Evolutionary conservation across 2,888 invertebrate genomes (phyloP).

Genomic region (Ferrisia virgata): DNA sequence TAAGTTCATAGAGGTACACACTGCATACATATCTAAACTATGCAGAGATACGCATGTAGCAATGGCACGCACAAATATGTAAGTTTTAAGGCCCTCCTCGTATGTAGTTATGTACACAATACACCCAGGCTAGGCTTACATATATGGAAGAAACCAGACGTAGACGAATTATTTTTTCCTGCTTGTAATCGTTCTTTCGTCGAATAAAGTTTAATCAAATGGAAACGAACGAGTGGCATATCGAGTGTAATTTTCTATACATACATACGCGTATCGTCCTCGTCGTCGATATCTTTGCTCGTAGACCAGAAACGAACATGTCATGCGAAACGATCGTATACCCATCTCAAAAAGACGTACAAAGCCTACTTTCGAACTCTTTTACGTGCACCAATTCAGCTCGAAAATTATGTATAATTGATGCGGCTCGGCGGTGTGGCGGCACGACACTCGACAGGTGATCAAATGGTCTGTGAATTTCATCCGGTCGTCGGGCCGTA

Average conservation of each 20-base stretch:
- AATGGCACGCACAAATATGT: too few species aligned
- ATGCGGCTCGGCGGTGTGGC: background rate
- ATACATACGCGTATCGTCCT: too few species aligned
- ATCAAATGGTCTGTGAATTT: conserved; percentile 12
- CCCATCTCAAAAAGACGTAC: too few species aligned
- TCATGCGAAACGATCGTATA: too few species aligned
- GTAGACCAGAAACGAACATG: background rate
- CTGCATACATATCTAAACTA: too few species aligned
- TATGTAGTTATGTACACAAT: background rate
- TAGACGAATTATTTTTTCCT: background rate
- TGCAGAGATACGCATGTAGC: too few species aligned
- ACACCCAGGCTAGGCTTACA: background rate
- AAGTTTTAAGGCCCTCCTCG: too few species aligned
- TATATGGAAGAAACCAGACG: background rate
- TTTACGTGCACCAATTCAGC: background rate
- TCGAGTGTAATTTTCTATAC: background rate
- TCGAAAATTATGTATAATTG: background rate
- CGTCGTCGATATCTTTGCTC: too few species aligned
- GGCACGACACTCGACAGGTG: background rate
- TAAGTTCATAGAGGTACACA: too few species aligned
- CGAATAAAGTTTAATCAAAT: background rate
- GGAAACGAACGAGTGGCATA: background rate
- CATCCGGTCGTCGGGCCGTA: background rate
- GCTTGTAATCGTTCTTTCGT: background rate
- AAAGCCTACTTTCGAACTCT: too few species aligned